These are phyloP conservation scores for Dryomyza anilis DNA, from an alignment of 2,888 invertebrate genomes.

Conservation along the genomic window DNA sequence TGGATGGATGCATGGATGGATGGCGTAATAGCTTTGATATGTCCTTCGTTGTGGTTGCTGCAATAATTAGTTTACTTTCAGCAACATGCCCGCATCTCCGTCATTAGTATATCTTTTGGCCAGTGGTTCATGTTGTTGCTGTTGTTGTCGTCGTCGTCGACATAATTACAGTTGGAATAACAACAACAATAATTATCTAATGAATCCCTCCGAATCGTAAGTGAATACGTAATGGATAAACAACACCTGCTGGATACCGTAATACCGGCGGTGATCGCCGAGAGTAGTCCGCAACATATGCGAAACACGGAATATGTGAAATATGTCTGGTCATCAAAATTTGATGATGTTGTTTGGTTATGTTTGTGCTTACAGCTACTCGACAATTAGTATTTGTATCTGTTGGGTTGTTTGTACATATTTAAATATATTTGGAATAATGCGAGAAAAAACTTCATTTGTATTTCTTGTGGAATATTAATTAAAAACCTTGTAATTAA, in stretches of 20 bases:
- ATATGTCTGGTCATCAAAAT: no score
- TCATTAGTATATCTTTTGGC: no score
- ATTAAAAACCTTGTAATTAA: no score
- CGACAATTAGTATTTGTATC: no score
- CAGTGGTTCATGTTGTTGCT: no score
- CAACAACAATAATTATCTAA: not conserved
- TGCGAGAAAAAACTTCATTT: no score
- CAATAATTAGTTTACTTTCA: slow-evolving; percentile 9
- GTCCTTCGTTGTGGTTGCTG: not conserved
- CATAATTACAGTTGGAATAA: not conserved
- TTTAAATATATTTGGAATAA: no score
- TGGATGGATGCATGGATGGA: not conserved
- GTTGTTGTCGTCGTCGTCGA: not conserved
- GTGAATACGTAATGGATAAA: not conserved
- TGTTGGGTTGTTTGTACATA: no score
- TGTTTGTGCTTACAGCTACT: no score
- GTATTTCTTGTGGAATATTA: no score
- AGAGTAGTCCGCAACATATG: not conserved
- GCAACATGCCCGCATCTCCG: not conserved
- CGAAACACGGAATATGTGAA: no score
- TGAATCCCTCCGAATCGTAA: not conserved
- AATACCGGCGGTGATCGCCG: not conserved
- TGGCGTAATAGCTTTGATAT: not conserved
- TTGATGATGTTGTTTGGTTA: no score
- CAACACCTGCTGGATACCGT: not conserved